phyloP scores from a whole-genome alignment of 2,797 vertebrate genomes.

The Eupleurogrammus muticus region DNA sequence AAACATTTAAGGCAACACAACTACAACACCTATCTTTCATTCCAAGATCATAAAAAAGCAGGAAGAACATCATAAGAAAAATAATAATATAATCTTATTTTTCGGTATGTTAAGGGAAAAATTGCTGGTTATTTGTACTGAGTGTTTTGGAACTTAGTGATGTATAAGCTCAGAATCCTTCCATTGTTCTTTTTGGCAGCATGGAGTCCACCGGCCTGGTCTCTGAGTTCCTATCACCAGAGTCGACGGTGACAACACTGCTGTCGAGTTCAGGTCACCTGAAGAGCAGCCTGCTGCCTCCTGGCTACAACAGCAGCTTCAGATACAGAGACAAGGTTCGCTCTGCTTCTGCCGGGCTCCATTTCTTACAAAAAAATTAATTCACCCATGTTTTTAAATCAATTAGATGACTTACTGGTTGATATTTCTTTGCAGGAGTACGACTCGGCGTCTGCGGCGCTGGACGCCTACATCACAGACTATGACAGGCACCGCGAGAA shows the following conservation, averaged over 20 bases:
- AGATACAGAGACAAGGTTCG: constrained; percentile 83
- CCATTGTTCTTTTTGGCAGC: constrained; percentile 38
- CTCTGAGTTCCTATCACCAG: constrained; percentile 71
- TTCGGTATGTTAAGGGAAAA: too few relatives aligned
- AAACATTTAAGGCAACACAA: too few relatives aligned
- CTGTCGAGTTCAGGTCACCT: constrained; percentile 81
- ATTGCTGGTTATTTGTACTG: too few relatives aligned
- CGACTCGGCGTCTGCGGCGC: constrained; percentile 86
- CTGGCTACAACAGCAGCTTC: constrained; percentile 60
- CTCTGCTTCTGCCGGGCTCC: background rate
- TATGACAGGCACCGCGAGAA: constrained; percentile 79
- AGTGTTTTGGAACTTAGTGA: background rate
- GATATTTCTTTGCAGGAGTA: constrained; percentile 76
- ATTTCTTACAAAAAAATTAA: background rate
- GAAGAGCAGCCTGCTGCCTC: constrained; percentile 51
- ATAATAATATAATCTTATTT: too few relatives aligned
- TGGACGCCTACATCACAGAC: constrained; percentile 92
- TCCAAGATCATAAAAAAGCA: too few relatives aligned
- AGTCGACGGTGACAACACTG: constrained; percentile 87
- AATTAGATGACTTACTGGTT: background rate
- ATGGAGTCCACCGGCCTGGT: constrained; percentile 66
- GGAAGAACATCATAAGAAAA: too few relatives aligned
- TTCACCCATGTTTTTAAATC: background rate
- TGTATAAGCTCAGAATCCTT: background rate
- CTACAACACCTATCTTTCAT: too few relatives aligned